phyloP scores from a whole-genome alignment of 2,888 invertebrate genomes.

The Pardosa pseudoannulata region DNA sequence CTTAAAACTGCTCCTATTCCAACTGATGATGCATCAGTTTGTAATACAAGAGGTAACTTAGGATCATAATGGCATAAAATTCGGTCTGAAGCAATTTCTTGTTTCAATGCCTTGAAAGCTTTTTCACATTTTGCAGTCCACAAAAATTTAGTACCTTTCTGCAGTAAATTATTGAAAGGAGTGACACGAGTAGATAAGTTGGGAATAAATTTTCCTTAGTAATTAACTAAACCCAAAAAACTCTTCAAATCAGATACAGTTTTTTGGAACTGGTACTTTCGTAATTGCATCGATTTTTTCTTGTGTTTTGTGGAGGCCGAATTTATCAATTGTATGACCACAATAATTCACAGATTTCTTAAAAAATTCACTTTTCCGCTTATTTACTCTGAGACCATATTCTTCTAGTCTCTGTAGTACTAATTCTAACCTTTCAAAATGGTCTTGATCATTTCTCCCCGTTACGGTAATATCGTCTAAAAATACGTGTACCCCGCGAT shows the following conservation, averaged over 20 bases:
- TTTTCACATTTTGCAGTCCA: slow-evolving; percentile 50
- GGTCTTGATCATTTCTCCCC: slow-evolving; percentile 19
- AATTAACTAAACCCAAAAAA: slow-evolving; percentile 47
- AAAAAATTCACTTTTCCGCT: slow-evolving; percentile 8
- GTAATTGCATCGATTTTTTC: no score
- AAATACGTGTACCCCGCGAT: no score
- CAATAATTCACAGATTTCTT: slow-evolving; percentile 30
- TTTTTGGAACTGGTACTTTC: no score
- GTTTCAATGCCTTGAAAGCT: slow-evolving; percentile 48
- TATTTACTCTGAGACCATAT: slow-evolving; percentile 14
- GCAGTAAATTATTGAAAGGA: slow-evolving; percentile 44
- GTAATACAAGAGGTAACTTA: slow-evolving; percentile 75
- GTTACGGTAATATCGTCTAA: no score
- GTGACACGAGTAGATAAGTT: slow-evolving; percentile 49
- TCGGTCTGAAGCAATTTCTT: slow-evolving; percentile 45
- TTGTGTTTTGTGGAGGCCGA: slow-evolving; percentile 42
- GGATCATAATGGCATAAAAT: slow-evolving; percentile 75
- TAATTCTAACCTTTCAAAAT: slow-evolving; percentile 25
- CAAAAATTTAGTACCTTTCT: slow-evolving; percentile 45
- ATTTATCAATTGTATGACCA: slow-evolving; percentile 40
- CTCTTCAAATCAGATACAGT: slow-evolving; percentile 41
- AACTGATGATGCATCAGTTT: slow-evolving; percentile 76
- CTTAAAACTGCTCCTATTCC: slow-evolving; percentile 77
- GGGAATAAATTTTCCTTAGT: slow-evolving; percentile 50
- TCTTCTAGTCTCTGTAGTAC: slow-evolving; percentile 3